Evolutionary conservation across 2,113 vertebrate species (phyloP), one percentile per base, ranked within the genome.

Genomic region (Rallus limicola): DNA sequence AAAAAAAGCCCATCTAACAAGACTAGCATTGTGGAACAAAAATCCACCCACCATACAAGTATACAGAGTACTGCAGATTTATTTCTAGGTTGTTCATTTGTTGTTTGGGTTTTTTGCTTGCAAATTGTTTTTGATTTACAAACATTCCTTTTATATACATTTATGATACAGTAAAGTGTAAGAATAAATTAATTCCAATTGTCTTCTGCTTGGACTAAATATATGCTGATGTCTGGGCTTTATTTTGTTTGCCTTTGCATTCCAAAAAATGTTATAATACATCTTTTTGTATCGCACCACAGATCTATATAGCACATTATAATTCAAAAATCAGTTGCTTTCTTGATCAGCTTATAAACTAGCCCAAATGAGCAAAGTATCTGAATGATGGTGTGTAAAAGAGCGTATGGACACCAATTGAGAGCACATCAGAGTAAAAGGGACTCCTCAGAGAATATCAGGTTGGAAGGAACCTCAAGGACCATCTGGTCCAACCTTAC

Each of bases 171-270:
- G 31, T 78, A 28, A 74, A 88, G 15, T 75, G 13, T 17, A 84
- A 77, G 40, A 94, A 82, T 56, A 86, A 95, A 78, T 81, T 82
- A 74, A 82, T 79, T 85, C 48, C 58, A 84, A 58, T 71, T 89
- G 26, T 71, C 44, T 75, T 92, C 62, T 87, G 16, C 55, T 87
- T 87, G 40, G 46, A 69, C 15, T 76, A 75, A 56, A 63, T 79
- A 36, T 26, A 71, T 11, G 12, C 53, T 34, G 53, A 72, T 20
- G 7, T 80, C 50, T 87, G 59, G 34, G 15, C 44, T 70, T 50
- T 53, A 31, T 71, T 80, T 62, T 34, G 58, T 70, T 76, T 5
- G 1, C 18, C 25, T 92, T 90, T 3, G 6, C 6, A 26, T 75
- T 91, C 53, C 58, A 82, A 79, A 71, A 1, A 16, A 9, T 68